Evolutionary conservation across 2,888 invertebrate genomes (phyloP).

Genomic region (Drosophila paranaensis): DNA sequence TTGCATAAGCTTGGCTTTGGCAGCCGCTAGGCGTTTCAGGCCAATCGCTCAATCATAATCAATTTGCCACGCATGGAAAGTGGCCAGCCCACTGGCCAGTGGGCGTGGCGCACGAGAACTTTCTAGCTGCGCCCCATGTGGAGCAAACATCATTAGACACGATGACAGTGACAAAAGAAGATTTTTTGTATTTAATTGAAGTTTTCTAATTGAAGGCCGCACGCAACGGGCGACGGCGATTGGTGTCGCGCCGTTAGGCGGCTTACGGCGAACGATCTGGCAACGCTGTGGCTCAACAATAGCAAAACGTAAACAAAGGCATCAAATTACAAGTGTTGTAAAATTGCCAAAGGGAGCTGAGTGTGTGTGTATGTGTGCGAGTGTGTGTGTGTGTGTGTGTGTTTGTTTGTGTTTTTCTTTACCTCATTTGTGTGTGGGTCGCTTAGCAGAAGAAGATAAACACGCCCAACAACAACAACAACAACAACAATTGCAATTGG

Average conservation of each 20-base stretch:
- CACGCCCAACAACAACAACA: conserved; percentile 27
- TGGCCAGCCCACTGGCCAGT: conserved; percentile 6
- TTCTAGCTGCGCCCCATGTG: conserved; percentile 48
- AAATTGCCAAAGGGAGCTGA: conserved; percentile 19
- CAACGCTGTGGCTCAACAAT: conserved; percentile 7
- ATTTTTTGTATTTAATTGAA: conserved; percentile 13
- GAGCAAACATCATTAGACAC: conserved; percentile 62
- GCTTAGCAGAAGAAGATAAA: conserved; percentile 49
- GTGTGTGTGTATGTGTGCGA: conserved; percentile 1
- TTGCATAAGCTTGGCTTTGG: conserved; percentile 65
- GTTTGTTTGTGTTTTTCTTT: conserved; percentile 37
- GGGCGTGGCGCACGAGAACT: conserved; percentile 42
- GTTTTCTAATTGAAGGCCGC: conserved; percentile 68
- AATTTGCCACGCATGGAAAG: conserved; percentile 36
- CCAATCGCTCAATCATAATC: conserved; percentile 48
- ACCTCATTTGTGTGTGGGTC: conserved; percentile 76
- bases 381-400: conserved; percentile 6
- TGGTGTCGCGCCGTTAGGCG: conserved; percentile 65
- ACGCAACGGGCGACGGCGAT: conserved; percentile 18
- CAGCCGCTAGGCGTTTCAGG: conserved; percentile 38
- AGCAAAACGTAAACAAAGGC: conserved; percentile 25
- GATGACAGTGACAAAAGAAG: conserved; percentile 42
- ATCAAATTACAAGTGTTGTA: conserved; percentile 56
- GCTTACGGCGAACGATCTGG: conserved; percentile 43
- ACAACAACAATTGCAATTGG: conserved; percentile 54